Evolutionary conservation across 2,888 invertebrate species (phyloP), one percentile per base, ranked within the genome.

Genomic region (Oxycera nigricornis): DNA sequence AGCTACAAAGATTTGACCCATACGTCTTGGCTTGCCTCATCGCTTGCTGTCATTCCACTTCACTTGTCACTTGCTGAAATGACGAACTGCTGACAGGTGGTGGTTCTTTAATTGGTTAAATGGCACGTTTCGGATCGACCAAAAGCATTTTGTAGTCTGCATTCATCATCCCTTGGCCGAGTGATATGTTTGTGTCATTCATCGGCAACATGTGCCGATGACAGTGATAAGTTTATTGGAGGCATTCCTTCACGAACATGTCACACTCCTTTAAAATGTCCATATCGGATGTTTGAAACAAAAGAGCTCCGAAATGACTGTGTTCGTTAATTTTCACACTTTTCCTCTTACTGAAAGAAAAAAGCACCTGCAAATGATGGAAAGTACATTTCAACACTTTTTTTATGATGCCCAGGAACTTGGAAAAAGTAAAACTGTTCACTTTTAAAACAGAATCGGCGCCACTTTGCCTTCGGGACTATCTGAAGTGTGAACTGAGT

Each of bases 41-140:
- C 22, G 20, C 55, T 55, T 22, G 55, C 55, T 68, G 68, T 68
- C 68, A 68, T 50, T 68, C 52, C 73, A 73, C 57, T 61, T 73
- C 73, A 73, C 73, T 73, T 73, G 73, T 73, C 73, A 46, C 28
- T 3, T 68, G 39, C 17, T 7, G 9, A 24, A 78, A 84, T 85
- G 84, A 84, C 84, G 84, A 84, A 84, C 84, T 84, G 85, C 84
- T 84, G 84, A 85, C 84, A 84, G 84, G 84, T 84, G 84, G 84
- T 81, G 81, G 50, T 80, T 82, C 79, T 84, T 82, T 85, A 84
- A 85, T 84, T 84, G 84, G 83, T 82, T 68, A 68, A 52, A 24
- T 30, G 68, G 52, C 68, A 52, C 68, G 50, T 17, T 52, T 17
- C 20, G 22, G 30, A 65, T 14, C 28, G 4, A 26, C 24, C 11